Evolutionary conservation across 2,113 vertebrate genomes (phyloP).

Genomic region (Cyrtonyx montezumae): DNA sequence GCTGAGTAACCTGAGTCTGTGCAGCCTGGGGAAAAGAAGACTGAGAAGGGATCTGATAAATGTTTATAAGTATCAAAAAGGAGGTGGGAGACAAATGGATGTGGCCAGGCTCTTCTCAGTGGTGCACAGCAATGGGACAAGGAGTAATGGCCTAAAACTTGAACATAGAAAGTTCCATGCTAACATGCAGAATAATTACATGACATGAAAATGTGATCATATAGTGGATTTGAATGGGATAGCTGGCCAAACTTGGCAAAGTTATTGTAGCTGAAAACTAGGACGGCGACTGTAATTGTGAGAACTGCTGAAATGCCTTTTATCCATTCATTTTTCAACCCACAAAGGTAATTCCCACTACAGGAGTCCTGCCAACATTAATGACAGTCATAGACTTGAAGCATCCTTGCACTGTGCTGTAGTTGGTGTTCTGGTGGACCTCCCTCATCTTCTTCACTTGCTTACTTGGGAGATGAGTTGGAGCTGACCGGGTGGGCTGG

Average conservation of each 20-base stretch:
- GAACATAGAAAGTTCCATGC: too few species aligned
- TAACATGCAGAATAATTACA: not conserved
- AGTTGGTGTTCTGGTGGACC: not conserved
- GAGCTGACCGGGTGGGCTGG: not conserved
- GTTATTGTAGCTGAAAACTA: rapidly evolving
- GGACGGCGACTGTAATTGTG: not conserved
- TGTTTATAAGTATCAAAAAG: too few species aligned
- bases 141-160: too few species aligned
- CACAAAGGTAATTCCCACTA: not conserved
- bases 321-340: not conserved
- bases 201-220: not conserved
- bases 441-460: not conserved
- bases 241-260: not conserved
- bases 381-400: not conserved
- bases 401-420: rapidly evolving
- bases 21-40: too few species aligned
- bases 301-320: not conserved
- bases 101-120: too few species aligned
- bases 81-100: too few species aligned
- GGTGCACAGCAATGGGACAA: too few species aligned
- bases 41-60: too few species aligned
- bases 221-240: not conserved
- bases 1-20: too few species aligned
- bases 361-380: not conserved
- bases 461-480: not conserved